Evolutionary conservation across 2,113 vertebrate genomes (phyloP), one percentile per base, ranked within the genome.

Genomic region (Rana temporaria): DNA sequence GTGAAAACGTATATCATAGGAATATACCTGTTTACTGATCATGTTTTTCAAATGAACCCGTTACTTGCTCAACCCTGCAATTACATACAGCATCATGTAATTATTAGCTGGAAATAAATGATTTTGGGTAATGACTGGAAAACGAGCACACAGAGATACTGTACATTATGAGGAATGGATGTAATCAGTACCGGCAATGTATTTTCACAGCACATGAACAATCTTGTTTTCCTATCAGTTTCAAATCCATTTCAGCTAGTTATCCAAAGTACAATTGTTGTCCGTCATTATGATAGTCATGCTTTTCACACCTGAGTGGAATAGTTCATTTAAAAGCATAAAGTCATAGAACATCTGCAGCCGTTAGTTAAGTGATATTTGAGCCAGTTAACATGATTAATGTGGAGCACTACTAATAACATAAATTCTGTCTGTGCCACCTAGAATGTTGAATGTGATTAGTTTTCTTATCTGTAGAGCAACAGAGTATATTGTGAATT

Each of bases 201-300:
- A 60, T 69, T 79, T 79, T 79, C 19, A 26, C 64, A 69, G 20
- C 30, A 48, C 6, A 79, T 42, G 16, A 19, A 70, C 30, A 34
- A 68, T 56, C 30, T 38, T 48, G 18, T 79, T 59, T 62, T 42
- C 32, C 30, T 24, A 79, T 34, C 53, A 79, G 53, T 60, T 69
- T 79, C 26, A 70, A 56, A 42, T 20, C 55, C 6, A 55, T 69
- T 22, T n/a, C 77, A 57, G 18, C 14, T 38, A 79, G 6, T 79
- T 22, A 59, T 8, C 4, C 30, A 34, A 2, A 67, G 18, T 20
- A n/a, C 22, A 19, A 59, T 12, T 57, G 70, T 19, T 72, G 48
- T 59, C 70, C 32, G 34, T 59, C 55, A 57, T 72, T 72, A 73
- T 48, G 42, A 48, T 57, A 34, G 22, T 24, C 16, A 4, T 57